Evolutionary conservation across 1,140 invertebrate species (phyloP), one percentile per base, ranked within the genome.

Genomic region (Paraescarpia echinospica): DNA sequence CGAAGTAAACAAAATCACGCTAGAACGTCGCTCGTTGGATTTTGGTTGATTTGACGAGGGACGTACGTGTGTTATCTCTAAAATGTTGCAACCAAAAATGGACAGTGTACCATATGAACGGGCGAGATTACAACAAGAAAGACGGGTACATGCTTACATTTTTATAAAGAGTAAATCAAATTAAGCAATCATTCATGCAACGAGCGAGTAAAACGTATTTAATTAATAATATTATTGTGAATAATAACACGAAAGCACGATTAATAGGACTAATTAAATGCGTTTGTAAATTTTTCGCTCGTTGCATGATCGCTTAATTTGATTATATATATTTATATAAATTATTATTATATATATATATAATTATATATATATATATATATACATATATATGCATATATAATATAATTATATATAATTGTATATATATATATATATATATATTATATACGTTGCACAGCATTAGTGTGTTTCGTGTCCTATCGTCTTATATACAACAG

Each of bases 1-100:
- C 35, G 59, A 91, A 22, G 35, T 48, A 35, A 48, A 91, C 91
- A 91, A 91, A 41, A 35, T 48, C 35, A 33, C 59, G n/a, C 41
- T 91, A n/a, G 1, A 59, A 91, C 59, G 59, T 77, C 59, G 9
- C 59, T 77, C 59, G 59, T 31, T 77, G 12, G 1, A 27, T 77
- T 77, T 77, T 12, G 59, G 22, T 77, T 27, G 22, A 77, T 77
- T 77, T 77, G 59, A 77, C 59, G 59, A 12, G 8, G 22, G 59
- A 4, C 9, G 22, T 22, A 18, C 59, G 59, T 27, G 59, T 22
- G 59, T 77, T 77, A 77, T 2, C 59, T 41, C 41, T 41, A 41
- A 41, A 41, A 77, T 77, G 59, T 77, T 77, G 59, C 59, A 77
- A 31, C 2, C 41, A 41, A 41, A 4, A 41, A 6, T 41, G 12